These are phyloP conservation scores for Oreortyx pictus DNA, from an alignment of 2,797 vertebrate genomes.

Conservation along the genomic window DNA sequence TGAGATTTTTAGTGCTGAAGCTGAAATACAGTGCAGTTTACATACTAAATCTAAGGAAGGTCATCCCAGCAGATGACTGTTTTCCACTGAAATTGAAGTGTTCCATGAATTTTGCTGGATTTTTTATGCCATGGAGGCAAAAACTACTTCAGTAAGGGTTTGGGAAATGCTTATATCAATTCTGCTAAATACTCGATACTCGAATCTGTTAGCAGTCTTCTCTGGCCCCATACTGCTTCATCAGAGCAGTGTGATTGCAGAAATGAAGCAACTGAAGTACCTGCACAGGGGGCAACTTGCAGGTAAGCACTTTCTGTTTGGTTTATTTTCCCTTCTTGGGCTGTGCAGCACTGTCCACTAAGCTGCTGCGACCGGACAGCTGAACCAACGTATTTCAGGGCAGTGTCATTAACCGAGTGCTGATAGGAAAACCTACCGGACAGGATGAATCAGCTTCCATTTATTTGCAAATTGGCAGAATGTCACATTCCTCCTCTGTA, in stretches of 20 bases:
- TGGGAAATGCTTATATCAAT: not conserved
- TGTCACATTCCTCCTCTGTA: constrained; percentile 18
- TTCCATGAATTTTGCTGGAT: not conserved
- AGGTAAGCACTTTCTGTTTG: not conserved
- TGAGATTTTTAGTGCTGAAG: not conserved
- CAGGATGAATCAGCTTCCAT: constrained; percentile 58
- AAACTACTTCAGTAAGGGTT: not conserved
- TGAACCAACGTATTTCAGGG: constrained; percentile 54
- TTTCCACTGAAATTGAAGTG: not conserved
- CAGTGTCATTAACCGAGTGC: not conserved
- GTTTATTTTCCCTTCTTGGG: not conserved
- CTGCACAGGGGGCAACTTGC: not conserved
- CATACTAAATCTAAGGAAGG: not conserved
- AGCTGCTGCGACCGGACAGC: constrained; percentile 38
- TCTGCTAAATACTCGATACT: not conserved
- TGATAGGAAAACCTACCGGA: constrained; percentile 23
- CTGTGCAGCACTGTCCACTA: not conserved
- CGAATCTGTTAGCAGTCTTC: not conserved
- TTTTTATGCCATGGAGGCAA: not conserved
- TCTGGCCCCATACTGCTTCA: not conserved
- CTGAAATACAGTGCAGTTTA: not conserved
- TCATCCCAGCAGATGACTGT: not conserved
- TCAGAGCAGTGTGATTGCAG: not conserved
- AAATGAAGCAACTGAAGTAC: constrained; percentile 14
- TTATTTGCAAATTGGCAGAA: constrained; percentile 46